These are phyloP conservation scores for Hofmannophila pseudospretella DNA, from an alignment of 2,888 invertebrate genomes.

Conservation along the genomic window DNA sequence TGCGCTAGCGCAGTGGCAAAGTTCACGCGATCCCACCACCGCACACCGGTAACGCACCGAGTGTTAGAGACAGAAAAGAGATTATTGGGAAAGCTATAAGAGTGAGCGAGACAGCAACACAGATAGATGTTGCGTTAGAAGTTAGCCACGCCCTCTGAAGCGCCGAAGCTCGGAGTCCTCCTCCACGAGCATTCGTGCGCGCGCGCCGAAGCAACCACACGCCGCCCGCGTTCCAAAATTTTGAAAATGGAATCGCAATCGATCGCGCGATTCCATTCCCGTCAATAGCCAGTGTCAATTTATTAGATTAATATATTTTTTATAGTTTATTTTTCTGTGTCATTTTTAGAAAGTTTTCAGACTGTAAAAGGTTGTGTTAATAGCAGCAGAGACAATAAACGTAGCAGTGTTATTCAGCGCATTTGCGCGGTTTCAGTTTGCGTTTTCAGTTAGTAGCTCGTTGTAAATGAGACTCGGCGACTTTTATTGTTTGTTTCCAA, in stretches of 20 bases:
- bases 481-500: constrained; percentile 46
- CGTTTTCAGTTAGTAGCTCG: constrained; percentile 53
- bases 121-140: constrained; percentile 72
- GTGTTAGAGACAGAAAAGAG: constrained; percentile 50
- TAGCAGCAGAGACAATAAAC: constrained; percentile 22
- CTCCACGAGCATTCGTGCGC: constrained; percentile 73
- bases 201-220: constrained; percentile 63
- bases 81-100: constrained; percentile 12
- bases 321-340: constrained; percentile 15
- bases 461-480: constrained; percentile 45
- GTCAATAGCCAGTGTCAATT: constrained; percentile 37
- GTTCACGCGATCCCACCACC: constrained; percentile 70
- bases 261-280: constrained; percentile 44
- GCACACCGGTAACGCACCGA: constrained; percentile 58
- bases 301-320: constrained; percentile 18
- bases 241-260: constrained; percentile 54
- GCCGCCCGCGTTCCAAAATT: constrained; percentile 40
- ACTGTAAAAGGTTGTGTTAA: constrained; percentile 2
- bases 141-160: constrained; percentile 60
- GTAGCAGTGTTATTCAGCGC: constrained; percentile 33
- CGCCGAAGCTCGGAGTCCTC: constrained; percentile 60
- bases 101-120: constrained; percentile 42
- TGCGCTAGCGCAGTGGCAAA: constrained; percentile 61
- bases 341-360: constrained; percentile 11
- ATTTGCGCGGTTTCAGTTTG: constrained; percentile 50